Evolutionary conservation across 2,113 vertebrate species (phyloP).

Genomic region (Hypanus sabinus): DNA sequence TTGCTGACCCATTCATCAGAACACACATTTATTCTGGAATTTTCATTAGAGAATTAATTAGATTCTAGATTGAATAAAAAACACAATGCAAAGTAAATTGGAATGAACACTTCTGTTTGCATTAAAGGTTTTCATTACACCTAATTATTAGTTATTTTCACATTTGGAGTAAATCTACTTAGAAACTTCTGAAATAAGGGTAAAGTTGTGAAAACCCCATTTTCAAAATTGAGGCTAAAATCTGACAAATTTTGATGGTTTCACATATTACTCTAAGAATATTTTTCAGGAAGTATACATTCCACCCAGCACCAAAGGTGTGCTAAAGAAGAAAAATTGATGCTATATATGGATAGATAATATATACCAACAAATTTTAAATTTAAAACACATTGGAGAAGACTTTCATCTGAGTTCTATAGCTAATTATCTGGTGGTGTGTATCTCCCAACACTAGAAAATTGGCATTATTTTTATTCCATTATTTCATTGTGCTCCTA

Average conservation of each 20-base stretch:
- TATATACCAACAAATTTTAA: background rate
- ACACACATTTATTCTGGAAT: background rate
- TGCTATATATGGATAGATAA: no score
- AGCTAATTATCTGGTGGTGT: background rate
- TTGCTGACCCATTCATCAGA: conserved; percentile 10
- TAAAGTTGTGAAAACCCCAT: no score
- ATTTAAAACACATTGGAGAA: background rate
- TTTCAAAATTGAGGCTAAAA: no score
- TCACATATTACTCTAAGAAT: no score
- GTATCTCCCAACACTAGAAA: background rate
- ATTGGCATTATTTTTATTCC: background rate
- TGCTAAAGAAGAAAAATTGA: no score
- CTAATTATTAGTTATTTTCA: background rate
- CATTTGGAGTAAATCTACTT: no score
- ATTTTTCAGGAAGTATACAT: no score
- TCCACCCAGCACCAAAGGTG: no score
- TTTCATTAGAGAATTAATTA: conserved; percentile 28
- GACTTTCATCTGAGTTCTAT: background rate
- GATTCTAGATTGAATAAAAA: background rate
- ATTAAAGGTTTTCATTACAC: background rate
- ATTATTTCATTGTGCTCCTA: background rate
- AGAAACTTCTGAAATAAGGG: no score
- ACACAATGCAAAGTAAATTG: background rate
- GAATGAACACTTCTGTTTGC: background rate
- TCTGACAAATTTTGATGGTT: no score